Conservation (phyloP, 2,797 vertebrate species). For the Neosalanx taihuensis region DNA sequence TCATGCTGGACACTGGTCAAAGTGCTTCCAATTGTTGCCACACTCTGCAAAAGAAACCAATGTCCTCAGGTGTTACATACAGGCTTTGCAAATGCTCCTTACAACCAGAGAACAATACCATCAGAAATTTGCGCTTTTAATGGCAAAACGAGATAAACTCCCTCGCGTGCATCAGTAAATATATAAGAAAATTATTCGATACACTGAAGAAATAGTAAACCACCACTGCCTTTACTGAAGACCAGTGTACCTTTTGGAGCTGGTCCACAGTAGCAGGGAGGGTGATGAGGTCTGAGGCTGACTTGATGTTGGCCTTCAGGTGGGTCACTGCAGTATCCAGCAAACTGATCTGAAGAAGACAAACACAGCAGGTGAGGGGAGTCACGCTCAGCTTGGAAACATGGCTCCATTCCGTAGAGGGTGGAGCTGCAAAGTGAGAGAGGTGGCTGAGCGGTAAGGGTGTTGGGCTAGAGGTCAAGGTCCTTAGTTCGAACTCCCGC, state of each 20-base stretch:
- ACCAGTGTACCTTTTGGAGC: conserved; percentile 86
- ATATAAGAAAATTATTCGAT: not conserved
- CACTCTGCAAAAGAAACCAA: conserved; percentile 75
- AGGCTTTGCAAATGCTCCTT: not conserved
- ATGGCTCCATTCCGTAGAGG: not conserved
- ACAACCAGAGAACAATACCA: not conserved
- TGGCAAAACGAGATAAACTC: not conserved
- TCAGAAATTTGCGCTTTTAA: not conserved
- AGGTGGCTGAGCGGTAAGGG: too few species aligned
- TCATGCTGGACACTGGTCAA: conserved; percentile 93
- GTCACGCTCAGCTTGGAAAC: conserved; percentile 17
- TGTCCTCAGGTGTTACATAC: not conserved
- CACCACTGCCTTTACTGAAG: too few species aligned
- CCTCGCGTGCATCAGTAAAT: not conserved
- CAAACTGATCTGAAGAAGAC: conserved; percentile 78
- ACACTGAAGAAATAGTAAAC: not conserved
- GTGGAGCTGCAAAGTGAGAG: not conserved
- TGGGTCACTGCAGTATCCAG: conserved; percentile 88
- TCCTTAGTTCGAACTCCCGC: too few species aligned
- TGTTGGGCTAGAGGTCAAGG: too few species aligned
- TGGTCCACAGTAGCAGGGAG: conserved; percentile 91
- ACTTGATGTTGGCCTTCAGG: conserved; percentile 91
- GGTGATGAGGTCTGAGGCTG: conserved; percentile 88
- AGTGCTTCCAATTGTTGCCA: conserved; percentile 93
- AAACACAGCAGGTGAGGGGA: conserved; percentile 9